Evolutionary conservation across 1,140 invertebrate species (phyloP).

Genomic region (Philaenus spumarius): DNA sequence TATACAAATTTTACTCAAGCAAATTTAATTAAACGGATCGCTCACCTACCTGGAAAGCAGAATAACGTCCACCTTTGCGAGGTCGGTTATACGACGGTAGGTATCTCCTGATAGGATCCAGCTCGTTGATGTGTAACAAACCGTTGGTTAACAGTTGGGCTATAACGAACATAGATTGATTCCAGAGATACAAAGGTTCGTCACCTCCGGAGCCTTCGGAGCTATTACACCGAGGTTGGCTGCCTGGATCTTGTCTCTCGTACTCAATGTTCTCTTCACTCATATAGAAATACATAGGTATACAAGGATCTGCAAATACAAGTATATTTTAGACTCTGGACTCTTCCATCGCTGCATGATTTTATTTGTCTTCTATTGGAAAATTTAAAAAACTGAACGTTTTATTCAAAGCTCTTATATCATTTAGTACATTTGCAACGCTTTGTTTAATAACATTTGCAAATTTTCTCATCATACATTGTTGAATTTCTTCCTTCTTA

Average conservation of each 20-base stretch:
- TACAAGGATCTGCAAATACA: constrained; percentile 78
- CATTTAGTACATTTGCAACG: too few relatives aligned
- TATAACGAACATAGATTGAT: constrained; percentile 85
- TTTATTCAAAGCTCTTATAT: too few relatives aligned
- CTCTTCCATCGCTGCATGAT: too few relatives aligned
- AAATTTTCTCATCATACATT: too few relatives aligned
- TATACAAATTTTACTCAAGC: too few relatives aligned
- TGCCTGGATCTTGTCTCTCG: constrained; percentile 67
- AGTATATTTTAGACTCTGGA: too few relatives aligned
- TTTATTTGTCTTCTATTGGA: too few relatives aligned
- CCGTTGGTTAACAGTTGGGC: constrained; percentile 83
- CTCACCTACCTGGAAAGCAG: constrained; percentile 83
- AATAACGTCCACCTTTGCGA: constrained; percentile 82
- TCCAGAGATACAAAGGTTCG: constrained; percentile 48
- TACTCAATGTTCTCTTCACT: constrained; percentile 69
- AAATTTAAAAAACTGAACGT: too few relatives aligned
- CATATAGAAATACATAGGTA: constrained; percentile 88
- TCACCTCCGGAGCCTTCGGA: constrained; percentile 44
- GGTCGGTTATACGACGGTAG: constrained; percentile 94
- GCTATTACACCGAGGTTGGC: constrained; percentile 54
- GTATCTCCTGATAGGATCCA: constrained; percentile 93
- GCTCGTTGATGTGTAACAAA: constrained; percentile 87
- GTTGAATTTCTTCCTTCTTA: too few relatives aligned
- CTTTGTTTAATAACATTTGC: too few relatives aligned
- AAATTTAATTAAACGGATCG: too few relatives aligned